Evolutionary conservation across 2,888 invertebrate genomes (phyloP).

Genomic region (Molorchus minor): DNA sequence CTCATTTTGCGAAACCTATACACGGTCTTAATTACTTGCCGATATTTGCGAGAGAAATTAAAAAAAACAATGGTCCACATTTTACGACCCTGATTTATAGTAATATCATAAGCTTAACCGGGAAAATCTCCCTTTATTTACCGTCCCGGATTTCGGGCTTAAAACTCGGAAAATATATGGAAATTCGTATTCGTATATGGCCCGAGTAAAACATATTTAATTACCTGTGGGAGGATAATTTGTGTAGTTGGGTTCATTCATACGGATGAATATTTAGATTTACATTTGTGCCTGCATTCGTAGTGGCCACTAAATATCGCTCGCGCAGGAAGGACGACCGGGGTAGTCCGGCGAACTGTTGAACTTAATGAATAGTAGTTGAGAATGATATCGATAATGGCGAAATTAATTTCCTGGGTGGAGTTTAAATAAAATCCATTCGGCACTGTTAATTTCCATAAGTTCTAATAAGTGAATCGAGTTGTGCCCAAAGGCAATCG

Average conservation of each 20-base stretch:
- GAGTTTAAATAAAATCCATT: constrained; percentile 13
- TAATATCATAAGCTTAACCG: constrained; percentile 31
- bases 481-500: no score
- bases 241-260: constrained; percentile 47
- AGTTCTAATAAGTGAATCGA: no score
- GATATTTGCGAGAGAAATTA: no score
- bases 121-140: constrained; percentile 42
- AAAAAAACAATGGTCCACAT: no score
- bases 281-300: constrained; percentile 47
- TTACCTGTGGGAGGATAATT: constrained; percentile 48
- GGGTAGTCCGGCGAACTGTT: constrained; percentile 47
- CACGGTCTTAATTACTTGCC: no score
- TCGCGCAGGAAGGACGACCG: constrained; percentile 46
- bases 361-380: constrained; percentile 54
- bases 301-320: constrained; percentile 50
- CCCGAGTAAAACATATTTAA: constrained; percentile 49
- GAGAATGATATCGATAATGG: constrained; percentile 52
- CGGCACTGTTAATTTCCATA: not conserved
- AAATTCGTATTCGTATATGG: constrained; percentile 30
- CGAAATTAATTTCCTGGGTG: constrained; percentile 52
- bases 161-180: constrained; percentile 39
- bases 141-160: constrained; percentile 38
- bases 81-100: constrained; percentile 26
- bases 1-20: no score
- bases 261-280: constrained; percentile 51